Conservation (phyloP, 2,797 vertebrate genomes). For the Darevskia nairensis region DNA sequence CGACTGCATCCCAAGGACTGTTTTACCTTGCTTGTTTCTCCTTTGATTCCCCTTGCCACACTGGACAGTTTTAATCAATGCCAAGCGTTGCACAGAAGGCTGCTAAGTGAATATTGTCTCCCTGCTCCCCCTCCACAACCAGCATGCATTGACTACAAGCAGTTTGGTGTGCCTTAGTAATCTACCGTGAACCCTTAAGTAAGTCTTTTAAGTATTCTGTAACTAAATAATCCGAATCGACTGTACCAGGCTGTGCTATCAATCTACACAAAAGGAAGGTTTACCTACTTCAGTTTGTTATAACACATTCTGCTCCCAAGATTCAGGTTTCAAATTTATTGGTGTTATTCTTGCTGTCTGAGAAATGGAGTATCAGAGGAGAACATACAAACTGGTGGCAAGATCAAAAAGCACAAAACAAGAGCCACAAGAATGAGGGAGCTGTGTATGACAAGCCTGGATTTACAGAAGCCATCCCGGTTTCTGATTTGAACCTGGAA, state of each 20-base stretch:
- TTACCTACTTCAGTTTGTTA: neutral
- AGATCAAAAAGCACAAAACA: slow-evolving; percentile 2
- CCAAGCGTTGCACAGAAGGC: neutral
- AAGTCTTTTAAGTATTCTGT: neutral
- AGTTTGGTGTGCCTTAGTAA: neutral
- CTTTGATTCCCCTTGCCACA: neutral
- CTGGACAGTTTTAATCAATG: neutral
- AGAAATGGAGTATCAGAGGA: neutral
- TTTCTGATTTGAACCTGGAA: no score
- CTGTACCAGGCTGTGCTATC: neutral
- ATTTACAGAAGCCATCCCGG: no score
- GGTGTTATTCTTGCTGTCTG: neutral
- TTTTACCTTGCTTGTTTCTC: neutral
- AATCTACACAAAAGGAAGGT: neutral
- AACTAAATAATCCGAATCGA: neutral
- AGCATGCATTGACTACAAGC: neutral
- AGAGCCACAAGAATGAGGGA: neutral
- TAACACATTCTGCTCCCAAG: neutral
- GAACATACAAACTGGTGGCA: neutral
- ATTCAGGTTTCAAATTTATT: neutral
- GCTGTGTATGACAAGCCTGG: neutral
- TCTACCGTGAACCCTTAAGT: neutral
- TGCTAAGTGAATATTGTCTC: neutral
- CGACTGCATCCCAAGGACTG: neutral
- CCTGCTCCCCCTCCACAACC: neutral